Conservation (phyloP, 2,113 vertebrate species). For the human region GRCh38 chr4:125195001-125195500, state of each 20-base stretch:
- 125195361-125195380: background rate
- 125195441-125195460: background rate
- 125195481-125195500: background rate
- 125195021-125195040: background rate
- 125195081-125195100: background rate
- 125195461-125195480: background rate
- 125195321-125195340: background rate
- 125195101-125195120: background rate
- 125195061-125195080: background rate
- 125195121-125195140: background rate
- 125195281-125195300: background rate
- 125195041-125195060: background rate
- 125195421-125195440: background rate
- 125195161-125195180: background rate
- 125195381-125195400: background rate
- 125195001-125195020: background rate
- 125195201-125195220: background rate
- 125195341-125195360: background rate
- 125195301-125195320: background rate
- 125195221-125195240: background rate
- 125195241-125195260: slow-evolving; percentile 1
- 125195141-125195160: background rate
- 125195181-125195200: background rate
- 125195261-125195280: background rate
- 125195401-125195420: background rate